Evolutionary conservation across 2,797 vertebrate genomes (phyloP).

Genomic region (Ciconia nigra): DNA sequence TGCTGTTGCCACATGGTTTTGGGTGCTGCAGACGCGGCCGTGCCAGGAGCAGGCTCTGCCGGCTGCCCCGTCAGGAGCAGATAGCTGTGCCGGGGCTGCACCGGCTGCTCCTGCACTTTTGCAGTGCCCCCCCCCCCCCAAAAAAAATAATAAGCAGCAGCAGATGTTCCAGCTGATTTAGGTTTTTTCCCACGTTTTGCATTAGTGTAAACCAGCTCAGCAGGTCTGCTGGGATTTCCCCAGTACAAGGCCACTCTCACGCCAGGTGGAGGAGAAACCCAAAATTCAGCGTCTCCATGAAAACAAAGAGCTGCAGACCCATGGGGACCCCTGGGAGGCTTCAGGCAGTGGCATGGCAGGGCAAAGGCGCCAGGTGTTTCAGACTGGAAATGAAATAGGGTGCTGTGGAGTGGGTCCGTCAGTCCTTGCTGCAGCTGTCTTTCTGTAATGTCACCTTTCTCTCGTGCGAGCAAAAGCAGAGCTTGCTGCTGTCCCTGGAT

Average conservation of each 20-base stretch:
- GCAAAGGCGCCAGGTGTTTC: rapidly evolving
- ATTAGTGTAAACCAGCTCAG: not conserved
- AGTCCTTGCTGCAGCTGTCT: not conserved
- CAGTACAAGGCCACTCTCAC: rapidly evolving
- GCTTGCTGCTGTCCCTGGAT: not conserved
- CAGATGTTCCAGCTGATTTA: not conserved
- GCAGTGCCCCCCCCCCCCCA: not conserved
- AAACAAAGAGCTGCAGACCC: not conserved
- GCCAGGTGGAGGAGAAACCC: not conserved
- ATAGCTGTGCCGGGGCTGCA: not conserved
- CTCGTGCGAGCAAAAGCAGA: not conserved
- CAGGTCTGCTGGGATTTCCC: not conserved
- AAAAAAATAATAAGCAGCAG: not conserved
- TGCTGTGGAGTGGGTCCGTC: not conserved
- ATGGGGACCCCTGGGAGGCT: not conserved
- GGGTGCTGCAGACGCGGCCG: rapidly evolving
- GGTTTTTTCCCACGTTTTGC: not conserved
- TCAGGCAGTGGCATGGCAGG: no score
- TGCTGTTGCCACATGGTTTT: rapidly evolving
- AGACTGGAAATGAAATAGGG: not conserved
- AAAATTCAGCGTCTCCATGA: not conserved
- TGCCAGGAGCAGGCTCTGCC: rapidly evolving
- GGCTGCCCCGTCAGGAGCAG: not conserved
- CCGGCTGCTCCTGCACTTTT: not conserved
- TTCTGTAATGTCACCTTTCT: not conserved